Percentiles rank a stretch among this genome's conserved stretches.
These are phyloP conservation scores for Caenorhabditis macrosperma DNA, from an alignment of 2,888 invertebrate species.

Conservation along the genomic window DNA sequence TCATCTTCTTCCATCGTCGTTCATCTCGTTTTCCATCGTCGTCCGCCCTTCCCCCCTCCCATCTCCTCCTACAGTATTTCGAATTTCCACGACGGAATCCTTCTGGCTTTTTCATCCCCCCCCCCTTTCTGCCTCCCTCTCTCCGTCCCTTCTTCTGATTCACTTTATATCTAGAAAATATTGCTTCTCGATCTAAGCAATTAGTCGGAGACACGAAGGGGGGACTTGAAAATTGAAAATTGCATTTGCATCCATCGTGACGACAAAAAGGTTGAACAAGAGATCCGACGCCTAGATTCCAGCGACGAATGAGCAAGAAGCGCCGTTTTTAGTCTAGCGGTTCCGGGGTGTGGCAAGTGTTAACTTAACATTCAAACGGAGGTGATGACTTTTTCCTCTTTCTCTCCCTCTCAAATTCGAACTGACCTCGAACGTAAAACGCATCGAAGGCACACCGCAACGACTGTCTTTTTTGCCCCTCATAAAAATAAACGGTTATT, in stretches of 20 bases:
- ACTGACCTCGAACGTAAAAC: slow-evolving; percentile 58
- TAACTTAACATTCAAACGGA: neutral
- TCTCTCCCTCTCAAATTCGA: slow-evolving; percentile 35
- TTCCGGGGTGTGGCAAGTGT: too few relatives aligned
- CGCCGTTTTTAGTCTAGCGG: neutral
- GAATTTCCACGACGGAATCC: slow-evolving; percentile 45
- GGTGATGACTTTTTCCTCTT: slow-evolving; percentile 25
- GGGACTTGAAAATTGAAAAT: slow-evolving; percentile 52
- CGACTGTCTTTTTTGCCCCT: slow-evolving; percentile 55
- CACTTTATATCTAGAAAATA: slow-evolving; percentile 59
- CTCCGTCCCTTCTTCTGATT: slow-evolving; percentile 34
- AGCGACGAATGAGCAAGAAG: slow-evolving; percentile 14
- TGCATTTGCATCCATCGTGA: slow-evolving; percentile 36
- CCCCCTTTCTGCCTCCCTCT: too few relatives aligned
- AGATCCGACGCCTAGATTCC: neutral
- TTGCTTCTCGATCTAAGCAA: slow-evolving; percentile 59
- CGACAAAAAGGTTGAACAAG: slow-evolving; percentile 27
- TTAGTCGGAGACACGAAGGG: slow-evolving; percentile 34
- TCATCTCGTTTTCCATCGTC: slow-evolving; percentile 51
- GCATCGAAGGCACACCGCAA: slow-evolving; percentile 49
- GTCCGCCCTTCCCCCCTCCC: slow-evolving; percentile 7
- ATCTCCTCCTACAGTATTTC: slow-evolving; percentile 43
- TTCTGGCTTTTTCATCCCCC: slow-evolving; percentile 44
- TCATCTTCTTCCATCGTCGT: slow-evolving; percentile 20
- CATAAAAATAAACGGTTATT: slow-evolving; percentile 76